phyloP scores from a whole-genome alignment of 1,140 invertebrate genomes.

The Brachionus asplanchnoidis region DNA sequence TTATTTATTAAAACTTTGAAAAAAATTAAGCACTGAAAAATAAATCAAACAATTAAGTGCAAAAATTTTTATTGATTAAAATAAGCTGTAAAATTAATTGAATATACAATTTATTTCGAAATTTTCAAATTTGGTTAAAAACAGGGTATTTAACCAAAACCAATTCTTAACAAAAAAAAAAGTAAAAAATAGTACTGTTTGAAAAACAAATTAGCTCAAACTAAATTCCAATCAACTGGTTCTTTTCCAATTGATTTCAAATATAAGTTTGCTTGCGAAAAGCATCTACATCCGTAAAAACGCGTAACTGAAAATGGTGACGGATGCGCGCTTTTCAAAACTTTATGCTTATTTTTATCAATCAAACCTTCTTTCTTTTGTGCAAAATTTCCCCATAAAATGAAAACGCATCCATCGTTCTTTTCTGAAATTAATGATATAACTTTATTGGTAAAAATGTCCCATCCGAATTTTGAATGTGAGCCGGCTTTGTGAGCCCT shows the following conservation, averaged over 20 bases:
- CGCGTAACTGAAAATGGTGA: conserved; percentile 40
- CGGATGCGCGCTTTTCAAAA: conserved; percentile 36
- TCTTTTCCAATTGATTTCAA: background rate
- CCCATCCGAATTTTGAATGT: conserved; percentile 32
- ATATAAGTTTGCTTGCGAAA: conserved; percentile 37
- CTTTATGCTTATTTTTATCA: conserved; percentile 34
- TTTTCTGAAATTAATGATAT: conserved; percentile 8
- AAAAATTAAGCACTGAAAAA: background rate
- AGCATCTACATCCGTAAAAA: conserved; percentile 34
- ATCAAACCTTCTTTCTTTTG: conserved; percentile 36
- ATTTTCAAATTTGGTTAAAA: background rate
- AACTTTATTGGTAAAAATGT: background rate
- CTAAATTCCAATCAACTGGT: conserved; percentile 35
- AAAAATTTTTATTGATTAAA: background rate
- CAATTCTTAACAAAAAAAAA: background rate
- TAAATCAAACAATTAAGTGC: background rate
- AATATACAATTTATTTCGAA: conserved; percentile 5
- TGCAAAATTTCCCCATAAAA: conserved; percentile 40
- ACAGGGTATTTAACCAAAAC: background rate
- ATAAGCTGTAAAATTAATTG: background rate
- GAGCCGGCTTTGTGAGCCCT: conserved; percentile 32
- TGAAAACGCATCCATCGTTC: conserved; percentile 13
- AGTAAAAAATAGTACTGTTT: background rate
- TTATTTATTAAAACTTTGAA: background rate
- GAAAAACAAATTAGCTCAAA: background rate